Conservation (phyloP, 1,140 invertebrate species). For the Musca vetustissima region DNA sequence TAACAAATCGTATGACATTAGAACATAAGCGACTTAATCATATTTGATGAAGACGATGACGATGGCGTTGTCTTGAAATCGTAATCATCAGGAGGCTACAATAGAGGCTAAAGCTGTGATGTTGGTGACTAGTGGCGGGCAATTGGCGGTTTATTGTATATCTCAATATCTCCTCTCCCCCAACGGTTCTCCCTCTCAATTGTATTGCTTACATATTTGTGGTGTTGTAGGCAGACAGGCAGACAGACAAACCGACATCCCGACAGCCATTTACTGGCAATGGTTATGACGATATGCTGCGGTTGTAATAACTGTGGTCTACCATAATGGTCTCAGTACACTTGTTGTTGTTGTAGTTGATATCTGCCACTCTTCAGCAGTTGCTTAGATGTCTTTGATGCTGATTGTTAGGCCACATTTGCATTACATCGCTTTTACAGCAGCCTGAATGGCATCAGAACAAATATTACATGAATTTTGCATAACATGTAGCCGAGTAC, state of each 20-base stretch:
- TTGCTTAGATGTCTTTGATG: neutral
- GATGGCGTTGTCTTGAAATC: neutral
- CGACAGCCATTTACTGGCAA: neutral
- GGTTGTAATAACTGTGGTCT: neutral
- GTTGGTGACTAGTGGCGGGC: no score
- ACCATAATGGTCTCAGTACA: neutral
- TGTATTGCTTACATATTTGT: neutral
- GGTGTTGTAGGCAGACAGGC: neutral
- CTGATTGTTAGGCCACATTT: slow-evolving; percentile 12
- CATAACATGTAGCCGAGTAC: no score
- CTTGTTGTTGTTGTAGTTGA: neutral
- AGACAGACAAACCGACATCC: no score
- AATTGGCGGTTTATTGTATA: no score
- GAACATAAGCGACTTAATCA: slow-evolving; percentile 19
- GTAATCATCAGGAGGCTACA: no score
- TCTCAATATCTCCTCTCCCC: no score
- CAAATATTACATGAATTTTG: no score
- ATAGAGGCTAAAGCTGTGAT: no score
- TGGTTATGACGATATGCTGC: neutral
- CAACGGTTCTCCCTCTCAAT: no score
- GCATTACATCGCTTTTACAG: neutral
- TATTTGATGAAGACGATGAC: slow-evolving; percentile 11
- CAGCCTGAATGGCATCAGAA: no score
- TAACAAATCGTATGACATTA: slow-evolving; percentile 16
- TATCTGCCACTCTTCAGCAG: neutral